Base-by-base conservation (phyloP, 2,113 vertebrate genomes). In the Tupaia tana region DNA sequence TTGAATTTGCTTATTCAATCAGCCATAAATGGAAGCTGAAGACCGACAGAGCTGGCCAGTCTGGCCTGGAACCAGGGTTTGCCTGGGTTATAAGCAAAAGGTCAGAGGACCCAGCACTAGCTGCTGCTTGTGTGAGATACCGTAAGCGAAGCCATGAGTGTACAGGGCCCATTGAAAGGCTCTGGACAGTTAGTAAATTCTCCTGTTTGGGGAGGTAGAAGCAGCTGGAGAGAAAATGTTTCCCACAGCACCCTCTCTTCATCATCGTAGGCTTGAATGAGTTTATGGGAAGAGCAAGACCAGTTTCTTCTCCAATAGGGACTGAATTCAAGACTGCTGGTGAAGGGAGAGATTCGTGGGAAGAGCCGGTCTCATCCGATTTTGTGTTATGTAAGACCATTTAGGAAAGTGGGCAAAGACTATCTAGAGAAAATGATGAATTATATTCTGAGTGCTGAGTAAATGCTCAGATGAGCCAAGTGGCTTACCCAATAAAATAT, bases 361-460 rank as follows among this genome's bases (percentile, higher is more conserved):
- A 71, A 14, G 12, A 79, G 29, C 29, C 3, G 9, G 7, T 14
- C 80, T 61, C 70, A 9, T 22, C 7, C 8, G 78, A 73, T 15
- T 63, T 81, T 1, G 61, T 12, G 9, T 58, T 86, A 34, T 16
- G 34, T 3, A 25, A 82, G 29, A 71, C 74, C 31, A 18, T 83
- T 82, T 12, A 90, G 34, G 3, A 2, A 86, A 52, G 2, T 63
- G 3, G 31, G 29, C 16, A 70, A 90, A 95, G 71, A 71, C 64
- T 18, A 56, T 90, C 31, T 74, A 80, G 54, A 89, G 22, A 90
- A 82, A 31, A 18, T 4, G 25, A 10, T 90, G 27, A 88, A 22
- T 83, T 81, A 19, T 73, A 84, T 52, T 78, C n/a, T 75, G 54
- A 77, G 75, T 92, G 89, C 66, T 71, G 74, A 93, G 31, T 29